Evolutionary conservation across 1,140 invertebrate species (phyloP), one percentile per base, ranked within the genome.

Genomic region (Euura saliciscinereae): DNA sequence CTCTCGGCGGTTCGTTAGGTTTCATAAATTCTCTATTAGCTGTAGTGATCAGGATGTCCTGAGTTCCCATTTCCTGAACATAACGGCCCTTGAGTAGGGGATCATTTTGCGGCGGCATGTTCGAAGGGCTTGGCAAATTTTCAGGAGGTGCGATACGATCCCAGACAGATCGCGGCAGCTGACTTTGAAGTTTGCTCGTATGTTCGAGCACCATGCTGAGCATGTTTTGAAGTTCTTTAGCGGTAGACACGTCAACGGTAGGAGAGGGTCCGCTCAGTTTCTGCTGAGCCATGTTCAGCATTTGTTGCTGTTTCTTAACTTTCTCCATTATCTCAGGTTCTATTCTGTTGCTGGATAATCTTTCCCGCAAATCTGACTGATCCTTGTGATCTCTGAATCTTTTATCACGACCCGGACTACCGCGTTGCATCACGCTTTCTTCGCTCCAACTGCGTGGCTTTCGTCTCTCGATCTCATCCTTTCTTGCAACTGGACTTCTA

Each of bases 151-250:
- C 83, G 44, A 88, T 87, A 28, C 86, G 80, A 77, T 88, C 83
- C 86, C 86, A 87, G 28, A 87, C 86, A 2, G 86, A 85, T 28
- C 81, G 74, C 0, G 85, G 82, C 46, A 88, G 69, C 68, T 85
- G 85, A 76, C 70, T 86, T 45, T 84, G 82, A 6, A 87, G 74
- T 67, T 86, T 85, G 67, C 82, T 88, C 1, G 85, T 85, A 73
- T 87, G 82, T 43, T 84, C 83, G 42, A 87, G 75, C 7, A 85
- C 86, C 68, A 83, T 78, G 65, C 83, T 86, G 13, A 87, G 73
- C 76, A 88, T 86, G 44, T 79, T 82, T 66, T 87, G 81, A 6
- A 87, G 45, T 66, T 88, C 80, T 71, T 86, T 85, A 1, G 84
- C 85, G 0, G 85, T 86, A 28, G 78, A 80, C 0, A 76, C 74